These are phyloP conservation scores for Proteles cristata DNA, from an alignment of 2,113 vertebrate genomes.

Conservation along the genomic window DNA sequence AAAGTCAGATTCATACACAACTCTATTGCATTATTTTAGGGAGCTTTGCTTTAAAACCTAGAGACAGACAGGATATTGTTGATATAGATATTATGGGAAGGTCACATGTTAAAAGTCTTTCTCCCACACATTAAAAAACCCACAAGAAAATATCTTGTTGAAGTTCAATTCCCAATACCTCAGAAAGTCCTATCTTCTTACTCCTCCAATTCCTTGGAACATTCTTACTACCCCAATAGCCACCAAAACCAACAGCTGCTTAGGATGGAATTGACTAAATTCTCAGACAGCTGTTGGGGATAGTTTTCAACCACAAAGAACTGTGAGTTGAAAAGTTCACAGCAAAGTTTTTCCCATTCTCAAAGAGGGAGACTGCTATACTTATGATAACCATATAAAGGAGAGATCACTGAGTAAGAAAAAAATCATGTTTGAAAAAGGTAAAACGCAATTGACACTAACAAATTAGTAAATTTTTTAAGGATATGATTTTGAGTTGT, in stretches of 20 bases:
- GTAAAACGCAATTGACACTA: neutral
- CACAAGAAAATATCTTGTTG: conserved; percentile 60
- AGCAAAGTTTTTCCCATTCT: conserved; percentile 35
- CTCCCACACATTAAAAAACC: conserved; percentile 52
- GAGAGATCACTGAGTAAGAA: neutral
- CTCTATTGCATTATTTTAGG: conserved; percentile 2
- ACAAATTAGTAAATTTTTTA: neutral
- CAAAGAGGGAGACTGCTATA: neutral
- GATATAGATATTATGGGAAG: conserved; percentile 62
- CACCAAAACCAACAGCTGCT: conserved; percentile 64
- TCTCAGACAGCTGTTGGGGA: conserved; percentile 67
- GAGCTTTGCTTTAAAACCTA: conserved; percentile 49
- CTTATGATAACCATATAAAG: neutral
- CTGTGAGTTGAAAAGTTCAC: conserved; percentile 78
- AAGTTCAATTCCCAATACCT: conserved; percentile 59
- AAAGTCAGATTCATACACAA: neutral
- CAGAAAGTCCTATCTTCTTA: conserved; percentile 51
- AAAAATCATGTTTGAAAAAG: neutral
- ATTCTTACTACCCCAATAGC: conserved; percentile 4
- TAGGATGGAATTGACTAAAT: conserved; percentile 46
- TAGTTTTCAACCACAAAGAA: conserved; percentile 70
- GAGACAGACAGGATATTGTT: conserved; percentile 61
- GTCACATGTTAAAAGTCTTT: conserved; percentile 53
- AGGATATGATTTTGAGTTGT: neutral
- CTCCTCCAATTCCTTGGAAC: conserved; percentile 19